phyloP scores from a whole-genome alignment of 1,140 invertebrate genomes.

The Coptotermes formosanus region DNA sequence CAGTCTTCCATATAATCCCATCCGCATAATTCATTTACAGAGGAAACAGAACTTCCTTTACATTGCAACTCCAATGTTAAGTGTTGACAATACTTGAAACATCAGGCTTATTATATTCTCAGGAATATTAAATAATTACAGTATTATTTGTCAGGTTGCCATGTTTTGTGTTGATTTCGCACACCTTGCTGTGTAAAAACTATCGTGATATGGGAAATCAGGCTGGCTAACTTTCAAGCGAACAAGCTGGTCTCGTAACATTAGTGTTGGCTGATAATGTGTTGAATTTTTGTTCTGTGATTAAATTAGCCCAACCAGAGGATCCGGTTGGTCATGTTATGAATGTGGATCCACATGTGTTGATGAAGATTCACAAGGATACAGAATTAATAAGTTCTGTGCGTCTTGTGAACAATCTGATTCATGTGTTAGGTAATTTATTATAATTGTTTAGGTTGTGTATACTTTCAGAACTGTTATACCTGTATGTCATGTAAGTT shows the following conservation, averaged over 20 bases:
- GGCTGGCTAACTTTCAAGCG: neutral
- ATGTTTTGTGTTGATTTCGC: neutral
- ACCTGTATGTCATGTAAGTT: neutral
- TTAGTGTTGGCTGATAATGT: neutral
- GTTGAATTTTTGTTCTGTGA: neutral
- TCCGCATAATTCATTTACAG: slow-evolving; percentile 17
- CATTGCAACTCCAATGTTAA: neutral
- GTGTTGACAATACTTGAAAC: neutral
- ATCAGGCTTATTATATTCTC: slow-evolving; percentile 9
- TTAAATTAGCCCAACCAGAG: neutral
- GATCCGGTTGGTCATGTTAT: neutral
- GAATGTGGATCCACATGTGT: neutral
- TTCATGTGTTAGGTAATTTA: slow-evolving; percentile 13
- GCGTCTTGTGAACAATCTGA: neutral
- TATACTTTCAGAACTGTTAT: neutral
- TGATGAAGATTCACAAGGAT: neutral
- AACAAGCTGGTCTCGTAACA: neutral
- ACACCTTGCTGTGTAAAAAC: neutral
- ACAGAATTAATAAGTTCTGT: neutral
- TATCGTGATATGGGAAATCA: neutral
- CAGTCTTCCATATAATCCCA: neutral
- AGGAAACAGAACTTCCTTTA: neutral
- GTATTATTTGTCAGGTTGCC: slow-evolving; percentile 9
- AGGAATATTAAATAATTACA: neutral
- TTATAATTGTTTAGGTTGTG: slow-evolving; percentile 5